phyloP scores from a whole-genome alignment of 2,888 invertebrate species.

The Lobophora halterata region DNA sequence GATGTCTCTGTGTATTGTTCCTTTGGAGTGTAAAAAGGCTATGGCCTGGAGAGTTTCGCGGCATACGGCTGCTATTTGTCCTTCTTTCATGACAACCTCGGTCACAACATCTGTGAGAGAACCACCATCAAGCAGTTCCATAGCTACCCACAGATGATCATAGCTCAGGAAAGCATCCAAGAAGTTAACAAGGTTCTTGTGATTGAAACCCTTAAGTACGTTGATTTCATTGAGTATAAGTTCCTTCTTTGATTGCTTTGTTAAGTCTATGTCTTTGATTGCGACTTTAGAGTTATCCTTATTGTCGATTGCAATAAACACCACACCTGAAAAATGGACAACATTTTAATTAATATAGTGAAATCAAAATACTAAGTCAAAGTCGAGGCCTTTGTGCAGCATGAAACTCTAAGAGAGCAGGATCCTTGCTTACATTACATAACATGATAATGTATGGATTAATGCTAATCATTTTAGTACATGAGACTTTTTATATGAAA shows the following conservation, averaged over 20 bases:
- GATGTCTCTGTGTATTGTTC: constrained; percentile 96
- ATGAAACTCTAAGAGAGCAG: too few species aligned
- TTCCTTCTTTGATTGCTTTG: constrained; percentile 97
- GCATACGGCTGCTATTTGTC: constrained; percentile 97
- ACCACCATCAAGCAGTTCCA: constrained; percentile 97
- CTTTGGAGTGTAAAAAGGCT: constrained; percentile 92
- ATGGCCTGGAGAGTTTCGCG: constrained; percentile 92
- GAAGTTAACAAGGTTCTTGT: constrained; percentile 97
- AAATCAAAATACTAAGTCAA: too few species aligned
- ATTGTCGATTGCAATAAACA: constrained; percentile 92
- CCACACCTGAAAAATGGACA: constrained; percentile 84
- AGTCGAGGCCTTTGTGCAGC: too few species aligned
- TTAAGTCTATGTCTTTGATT: constrained; percentile 97
- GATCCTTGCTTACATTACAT: constrained; percentile 1
- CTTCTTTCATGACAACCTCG: constrained; percentile 97
- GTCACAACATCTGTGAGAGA: constrained; percentile 98
- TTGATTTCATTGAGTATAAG: constrained; percentile 97
- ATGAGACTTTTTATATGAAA: too few species aligned
- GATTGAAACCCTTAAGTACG: constrained; percentile 94
- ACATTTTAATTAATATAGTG: constrained; percentile 8
- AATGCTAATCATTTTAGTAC: too few species aligned
- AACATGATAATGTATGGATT: too few species aligned
- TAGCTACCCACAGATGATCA: constrained; percentile 97
- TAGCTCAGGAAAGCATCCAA: constrained; percentile 95
- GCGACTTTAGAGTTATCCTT: constrained; percentile 90